Conservation (phyloP, 2,113 vertebrate genomes). For the Sakesphorus luctuosus region DNA sequence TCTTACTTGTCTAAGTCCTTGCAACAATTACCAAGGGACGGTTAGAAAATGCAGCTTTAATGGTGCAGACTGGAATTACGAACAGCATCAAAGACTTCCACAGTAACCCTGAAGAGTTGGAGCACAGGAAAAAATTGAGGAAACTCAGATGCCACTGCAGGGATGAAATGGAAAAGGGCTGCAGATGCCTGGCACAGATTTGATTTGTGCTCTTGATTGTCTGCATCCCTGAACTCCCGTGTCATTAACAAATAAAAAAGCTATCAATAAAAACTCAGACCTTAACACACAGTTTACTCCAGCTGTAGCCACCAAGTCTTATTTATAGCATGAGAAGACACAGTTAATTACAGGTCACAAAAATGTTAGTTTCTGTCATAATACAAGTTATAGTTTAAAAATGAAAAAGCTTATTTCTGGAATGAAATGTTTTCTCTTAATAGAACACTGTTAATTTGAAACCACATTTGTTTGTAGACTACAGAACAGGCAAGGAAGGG, state of each 20-base stretch:
- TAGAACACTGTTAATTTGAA: not conserved
- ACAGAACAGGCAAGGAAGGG: not conserved
- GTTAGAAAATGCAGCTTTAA: constrained; percentile 69
- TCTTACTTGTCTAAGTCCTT: constrained; percentile 73
- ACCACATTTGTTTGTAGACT: not conserved
- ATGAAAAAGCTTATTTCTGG: not conserved
- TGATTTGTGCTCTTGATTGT: not conserved
- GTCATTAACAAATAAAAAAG: not conserved
- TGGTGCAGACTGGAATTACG: constrained; percentile 70
- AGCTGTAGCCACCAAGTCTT: not conserved
- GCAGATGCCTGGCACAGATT: not conserved
- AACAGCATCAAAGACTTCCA: constrained; percentile 59
- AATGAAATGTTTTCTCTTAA: not conserved
- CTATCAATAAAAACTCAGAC: not conserved
- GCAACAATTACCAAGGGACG: constrained; percentile 74
- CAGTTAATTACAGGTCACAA: not conserved
- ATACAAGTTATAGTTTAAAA: not conserved
- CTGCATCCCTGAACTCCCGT: not conserved
- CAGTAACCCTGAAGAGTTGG: not conserved
- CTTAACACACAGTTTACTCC: not conserved
- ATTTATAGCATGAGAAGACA: not conserved
- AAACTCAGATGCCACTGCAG: constrained; percentile 5
- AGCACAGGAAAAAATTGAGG: constrained; percentile 5
- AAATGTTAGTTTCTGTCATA: constrained; percentile 42
- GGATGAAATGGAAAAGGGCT: not conserved